These are phyloP conservation scores for Corythornis cristatus DNA, from an alignment of 2,113 vertebrate genomes.

Conservation along the genomic window DNA sequence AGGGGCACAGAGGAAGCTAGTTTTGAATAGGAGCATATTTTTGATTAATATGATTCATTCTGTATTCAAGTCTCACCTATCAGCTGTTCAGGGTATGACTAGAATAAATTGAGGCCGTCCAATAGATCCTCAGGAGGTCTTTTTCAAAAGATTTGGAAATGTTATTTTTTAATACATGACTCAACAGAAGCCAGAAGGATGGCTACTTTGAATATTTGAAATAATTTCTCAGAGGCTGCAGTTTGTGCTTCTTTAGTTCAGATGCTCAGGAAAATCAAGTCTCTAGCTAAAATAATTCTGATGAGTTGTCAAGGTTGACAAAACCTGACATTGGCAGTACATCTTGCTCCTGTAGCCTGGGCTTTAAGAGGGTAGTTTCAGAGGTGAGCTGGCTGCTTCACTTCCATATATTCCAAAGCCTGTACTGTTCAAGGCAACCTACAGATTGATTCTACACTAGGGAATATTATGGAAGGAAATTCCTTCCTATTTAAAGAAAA, in stretches of 20 bases:
- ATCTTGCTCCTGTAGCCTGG: neutral
- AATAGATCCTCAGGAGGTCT: neutral
- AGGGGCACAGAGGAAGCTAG: neutral
- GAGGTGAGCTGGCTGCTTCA: neutral
- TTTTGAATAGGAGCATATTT: neutral
- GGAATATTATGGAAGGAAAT: neutral
- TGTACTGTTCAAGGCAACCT: neutral
- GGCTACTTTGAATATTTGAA: neutral
- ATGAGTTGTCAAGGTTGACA: neutral
- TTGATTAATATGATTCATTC: neutral
- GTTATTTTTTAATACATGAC: neutral
- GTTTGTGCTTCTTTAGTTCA: neutral
- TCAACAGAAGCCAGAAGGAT: neutral
- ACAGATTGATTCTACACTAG: neutral
- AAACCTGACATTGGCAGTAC: neutral
- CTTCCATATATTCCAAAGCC: neutral
- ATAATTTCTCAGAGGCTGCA: neutral
- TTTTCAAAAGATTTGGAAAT: neutral
- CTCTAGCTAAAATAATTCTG: slow-evolving; percentile 9
- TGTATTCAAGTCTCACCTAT: neutral
- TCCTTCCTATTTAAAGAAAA: neutral
- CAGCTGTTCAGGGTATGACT: neutral
- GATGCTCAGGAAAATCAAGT: neutral
- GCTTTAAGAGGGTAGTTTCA: neutral
- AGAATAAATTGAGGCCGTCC: neutral